phyloP scores from a whole-genome alignment of 30 jellyfish, hydroid and myxozoan genomes.

The Aurelia coerulea region DNA sequence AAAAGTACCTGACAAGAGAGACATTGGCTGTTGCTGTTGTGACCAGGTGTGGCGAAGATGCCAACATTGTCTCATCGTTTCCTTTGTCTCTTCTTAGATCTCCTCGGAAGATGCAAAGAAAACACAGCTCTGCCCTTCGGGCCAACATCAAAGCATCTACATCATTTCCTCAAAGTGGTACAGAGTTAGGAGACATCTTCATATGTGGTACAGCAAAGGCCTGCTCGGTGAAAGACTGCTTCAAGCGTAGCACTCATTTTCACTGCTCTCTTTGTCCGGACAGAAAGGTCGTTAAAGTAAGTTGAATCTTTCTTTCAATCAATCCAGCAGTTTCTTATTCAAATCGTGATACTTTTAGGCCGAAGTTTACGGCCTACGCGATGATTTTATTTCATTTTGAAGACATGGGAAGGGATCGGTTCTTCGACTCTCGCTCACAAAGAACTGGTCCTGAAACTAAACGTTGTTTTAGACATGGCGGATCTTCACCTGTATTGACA shows the following conservation, averaged over 20 bases:
- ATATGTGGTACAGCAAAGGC: conserved; percentile 76
- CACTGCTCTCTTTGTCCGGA: conserved; percentile 82
- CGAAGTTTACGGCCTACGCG: too few relatives aligned
- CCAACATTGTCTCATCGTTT: conserved; percentile 74
- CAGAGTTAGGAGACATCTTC: conserved; percentile 65
- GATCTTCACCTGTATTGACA: conserved; percentile 71
- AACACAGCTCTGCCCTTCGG: conserved; percentile 63
- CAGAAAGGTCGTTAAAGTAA: conserved; percentile 62
- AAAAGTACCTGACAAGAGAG: conserved; percentile 82
- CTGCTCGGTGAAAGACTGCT: conserved; percentile 78
- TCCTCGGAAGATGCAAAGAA: conserved; percentile 57
- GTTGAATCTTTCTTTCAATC: conserved; percentile 5
- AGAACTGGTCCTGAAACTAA: conserved; percentile 14
- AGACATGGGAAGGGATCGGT: too few relatives aligned
- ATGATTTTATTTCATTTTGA: too few relatives aligned
- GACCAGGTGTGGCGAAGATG: conserved; percentile 89
- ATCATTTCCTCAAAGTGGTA: conserved; percentile 51
- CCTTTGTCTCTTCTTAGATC: conserved; percentile 73
- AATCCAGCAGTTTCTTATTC: conserved; percentile 4
- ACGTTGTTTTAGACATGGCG: conserved; percentile 65
- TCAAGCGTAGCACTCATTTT: conserved; percentile 73
- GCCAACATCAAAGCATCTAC: conserved; percentile 57
- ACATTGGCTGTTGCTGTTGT: conserved; percentile 84
- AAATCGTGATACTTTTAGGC: not conserved
- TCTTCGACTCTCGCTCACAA: too few relatives aligned